These are phyloP conservation scores for Heliconius congener DNA, from an alignment of 1,140 invertebrate species.

Conservation along the genomic window DNA sequence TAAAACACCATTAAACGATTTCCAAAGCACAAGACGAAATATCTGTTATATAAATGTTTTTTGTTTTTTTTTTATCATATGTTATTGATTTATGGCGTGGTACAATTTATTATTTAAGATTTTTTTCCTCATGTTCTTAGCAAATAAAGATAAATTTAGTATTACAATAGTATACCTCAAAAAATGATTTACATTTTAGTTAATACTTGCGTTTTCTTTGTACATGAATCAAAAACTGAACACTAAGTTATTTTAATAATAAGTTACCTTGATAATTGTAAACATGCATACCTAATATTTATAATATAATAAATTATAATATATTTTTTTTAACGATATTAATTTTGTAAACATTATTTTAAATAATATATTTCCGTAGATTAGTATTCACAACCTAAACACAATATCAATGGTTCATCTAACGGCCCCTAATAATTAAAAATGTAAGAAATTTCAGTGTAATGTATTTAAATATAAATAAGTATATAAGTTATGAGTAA, in stretches of 20 bases:
- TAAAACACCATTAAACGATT: conserved; percentile 1
- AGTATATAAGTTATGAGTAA: too few relatives aligned
- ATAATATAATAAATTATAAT: background rate
- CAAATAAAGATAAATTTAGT: background rate
- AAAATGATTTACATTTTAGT: background rate
- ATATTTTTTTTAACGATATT: too few relatives aligned
- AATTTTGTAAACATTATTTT: background rate
- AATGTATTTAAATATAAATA: background rate
- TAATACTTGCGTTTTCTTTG: too few relatives aligned
- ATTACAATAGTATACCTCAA: background rate
- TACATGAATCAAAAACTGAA: too few relatives aligned
- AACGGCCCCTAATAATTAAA: too few relatives aligned
- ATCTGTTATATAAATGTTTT: background rate
- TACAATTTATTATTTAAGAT: background rate
- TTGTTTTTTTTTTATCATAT: background rate
- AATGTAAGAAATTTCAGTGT: background rate
- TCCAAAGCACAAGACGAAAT: conserved; percentile 3
- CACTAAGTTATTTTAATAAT: background rate
- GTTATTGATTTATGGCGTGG: background rate
- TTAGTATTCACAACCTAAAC: too few relatives aligned
- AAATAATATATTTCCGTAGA: too few relatives aligned
- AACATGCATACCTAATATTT: too few relatives aligned
- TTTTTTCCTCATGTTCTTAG: background rate
- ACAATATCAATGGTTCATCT: background rate
- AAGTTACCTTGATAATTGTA: background rate